Evolutionary conservation across 2,113 vertebrate species (phyloP).

Genomic region (Lepisosteus osseus): DNA sequence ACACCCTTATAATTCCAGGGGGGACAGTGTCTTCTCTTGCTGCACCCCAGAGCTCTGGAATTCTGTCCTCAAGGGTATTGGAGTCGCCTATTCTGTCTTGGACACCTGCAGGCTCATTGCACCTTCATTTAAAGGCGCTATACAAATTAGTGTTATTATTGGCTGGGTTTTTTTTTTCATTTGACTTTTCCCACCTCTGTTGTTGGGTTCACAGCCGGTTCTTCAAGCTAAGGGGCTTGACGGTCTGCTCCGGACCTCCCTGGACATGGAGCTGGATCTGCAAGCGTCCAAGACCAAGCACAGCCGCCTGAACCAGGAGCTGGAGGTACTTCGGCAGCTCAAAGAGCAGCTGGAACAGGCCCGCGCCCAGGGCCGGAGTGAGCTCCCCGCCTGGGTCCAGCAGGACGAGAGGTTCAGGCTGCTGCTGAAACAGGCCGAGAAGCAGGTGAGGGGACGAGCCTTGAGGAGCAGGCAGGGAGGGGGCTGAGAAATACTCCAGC

Average conservation of each 20-base stretch:
- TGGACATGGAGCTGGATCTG: conserved; percentile 93
- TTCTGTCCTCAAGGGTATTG: too few species aligned
- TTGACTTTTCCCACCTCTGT: not conserved
- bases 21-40: too few species aligned
- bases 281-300: conserved; percentile 90
- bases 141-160: too few species aligned
- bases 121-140: too few species aligned
- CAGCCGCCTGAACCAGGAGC: conserved; percentile 81
- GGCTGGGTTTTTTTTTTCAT: not conserved
- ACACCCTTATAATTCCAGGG: too few species aligned
- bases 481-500: not conserved
- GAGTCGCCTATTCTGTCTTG: too few species aligned
- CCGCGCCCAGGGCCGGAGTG: conserved; percentile 76
- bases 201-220: conserved; percentile 53
- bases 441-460: conserved; percentile 60
- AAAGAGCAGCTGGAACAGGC: conserved; percentile 86
- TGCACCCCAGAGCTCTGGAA: too few species aligned
- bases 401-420: conserved; percentile 86
- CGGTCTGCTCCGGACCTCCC: conserved; percentile 80
- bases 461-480: too few species aligned
- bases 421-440: conserved; percentile 84
- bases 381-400: conserved; percentile 79
- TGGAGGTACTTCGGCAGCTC: conserved; percentile 80
- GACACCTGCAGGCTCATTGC: too few species aligned
- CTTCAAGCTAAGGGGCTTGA: conserved; percentile 66